Percentiles rank a stretch among this genome's conserved stretches.
phyloP scores from a whole-genome alignment of 35 echinoderm and acorn worm species.

The Ophiothrix spiculata region DNA sequence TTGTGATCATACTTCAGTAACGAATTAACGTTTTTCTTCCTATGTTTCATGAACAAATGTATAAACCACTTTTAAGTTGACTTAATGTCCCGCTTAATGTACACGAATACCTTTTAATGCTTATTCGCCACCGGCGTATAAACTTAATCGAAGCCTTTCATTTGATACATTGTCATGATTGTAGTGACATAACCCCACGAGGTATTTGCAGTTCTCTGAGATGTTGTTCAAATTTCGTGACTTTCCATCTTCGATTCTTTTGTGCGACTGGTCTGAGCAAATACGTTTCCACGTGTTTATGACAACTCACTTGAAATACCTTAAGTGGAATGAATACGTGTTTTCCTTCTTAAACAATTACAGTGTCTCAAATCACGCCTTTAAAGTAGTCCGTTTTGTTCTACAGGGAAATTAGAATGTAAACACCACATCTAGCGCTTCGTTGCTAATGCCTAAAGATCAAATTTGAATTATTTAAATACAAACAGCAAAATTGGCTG shows the following conservation, averaged over 20 bases:
- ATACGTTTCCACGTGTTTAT: background rate
- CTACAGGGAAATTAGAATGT: background rate
- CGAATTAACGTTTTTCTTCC: background rate
- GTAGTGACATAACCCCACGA: background rate
- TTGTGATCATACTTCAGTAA: background rate
- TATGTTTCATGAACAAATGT: background rate
- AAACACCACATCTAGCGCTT: background rate
- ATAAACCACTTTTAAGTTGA: background rate
- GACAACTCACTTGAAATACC: background rate
- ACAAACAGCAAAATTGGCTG: no score
- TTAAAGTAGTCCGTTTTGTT: background rate
- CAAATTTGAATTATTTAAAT: background rate
- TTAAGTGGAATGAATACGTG: background rate
- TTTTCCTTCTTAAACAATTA: background rate
- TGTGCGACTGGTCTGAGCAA: no score
- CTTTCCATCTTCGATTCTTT: background rate
- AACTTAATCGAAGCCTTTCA: background rate
- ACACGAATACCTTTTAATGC: background rate
- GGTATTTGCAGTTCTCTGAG: background rate
- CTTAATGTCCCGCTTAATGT: background rate
- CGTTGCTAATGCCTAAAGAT: background rate
- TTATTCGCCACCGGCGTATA: no score
- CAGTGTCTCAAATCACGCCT: background rate
- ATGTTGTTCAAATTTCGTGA: conserved; percentile 9
- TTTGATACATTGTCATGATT: background rate